These are phyloP conservation scores for Oophaga sylvatica DNA, from an alignment of 2,797 vertebrate species.

Conservation along the genomic window DNA sequence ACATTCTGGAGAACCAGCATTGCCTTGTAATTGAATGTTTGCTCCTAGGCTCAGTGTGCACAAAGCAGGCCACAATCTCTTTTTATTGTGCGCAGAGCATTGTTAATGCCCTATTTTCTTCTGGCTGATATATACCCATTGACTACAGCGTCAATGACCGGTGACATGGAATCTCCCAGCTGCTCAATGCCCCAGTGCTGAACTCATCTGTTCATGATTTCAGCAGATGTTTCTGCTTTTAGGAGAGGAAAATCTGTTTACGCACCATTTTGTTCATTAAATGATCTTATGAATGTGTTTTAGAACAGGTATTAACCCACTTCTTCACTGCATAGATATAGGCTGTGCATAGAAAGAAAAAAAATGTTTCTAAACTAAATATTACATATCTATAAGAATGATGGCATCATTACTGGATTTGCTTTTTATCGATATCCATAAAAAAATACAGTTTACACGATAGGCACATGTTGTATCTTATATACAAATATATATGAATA, in stretches of 20 bases:
- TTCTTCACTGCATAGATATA: neutral
- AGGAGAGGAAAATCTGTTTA: conserved; percentile 59
- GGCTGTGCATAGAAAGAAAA: neutral
- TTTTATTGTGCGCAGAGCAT: conserved; percentile 50
- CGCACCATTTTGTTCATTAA: conserved; percentile 58
- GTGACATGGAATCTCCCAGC: conserved; percentile 65
- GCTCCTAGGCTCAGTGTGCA: conserved; percentile 16
- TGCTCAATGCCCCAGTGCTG: conserved; percentile 65
- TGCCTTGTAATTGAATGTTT: conserved; percentile 5
- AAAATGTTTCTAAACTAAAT: neutral
- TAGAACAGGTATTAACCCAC: conserved; percentile 57
- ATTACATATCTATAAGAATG: neutral
- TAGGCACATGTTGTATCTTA: neutral
- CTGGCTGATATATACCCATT: conserved; percentile 70
- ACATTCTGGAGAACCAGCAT: neutral
- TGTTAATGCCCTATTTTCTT: conserved; percentile 67
- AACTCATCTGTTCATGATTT: conserved; percentile 68
- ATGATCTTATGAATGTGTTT: conserved; percentile 58
- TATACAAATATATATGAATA: neutral
- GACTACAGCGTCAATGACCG: conserved; percentile 63
- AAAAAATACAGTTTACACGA: neutral
- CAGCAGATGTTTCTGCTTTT: conserved; percentile 68
- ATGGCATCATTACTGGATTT: neutral
- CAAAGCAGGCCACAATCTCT: conserved; percentile 37
- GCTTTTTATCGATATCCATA: neutral